Conservation (phyloP, 2,113 vertebrate species). For the Montifringilla adamsi region DNA sequence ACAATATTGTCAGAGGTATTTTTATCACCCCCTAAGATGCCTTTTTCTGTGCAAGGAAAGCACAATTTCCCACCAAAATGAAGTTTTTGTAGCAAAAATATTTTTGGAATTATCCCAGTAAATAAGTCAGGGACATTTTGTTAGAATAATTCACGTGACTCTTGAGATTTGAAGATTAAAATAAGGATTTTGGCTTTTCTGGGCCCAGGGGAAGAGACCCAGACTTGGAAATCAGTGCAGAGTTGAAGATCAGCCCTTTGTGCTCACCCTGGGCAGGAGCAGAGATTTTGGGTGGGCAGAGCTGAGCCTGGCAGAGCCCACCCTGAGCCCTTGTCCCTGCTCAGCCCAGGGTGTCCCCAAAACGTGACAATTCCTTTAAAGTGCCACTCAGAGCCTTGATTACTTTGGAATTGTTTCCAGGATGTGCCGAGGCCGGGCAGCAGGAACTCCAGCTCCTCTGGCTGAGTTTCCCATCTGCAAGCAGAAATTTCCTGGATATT, state of each 20-base stretch:
- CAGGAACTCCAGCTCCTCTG: neutral
- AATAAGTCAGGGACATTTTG: neutral
- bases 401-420: fast-evolving
- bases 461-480: fast-evolving
- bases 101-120: neutral
- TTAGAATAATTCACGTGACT: neutral
- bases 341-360: neutral
- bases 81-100: neutral
- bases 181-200: fast-evolving
- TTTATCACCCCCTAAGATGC: neutral
- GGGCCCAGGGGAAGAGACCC: neutral
- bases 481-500: neutral
- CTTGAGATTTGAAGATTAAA: neutral
- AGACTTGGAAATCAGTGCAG: fast-evolving
- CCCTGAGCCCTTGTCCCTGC: neutral
- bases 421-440: fast-evolving
- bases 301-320: neutral
- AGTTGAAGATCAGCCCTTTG: fast-evolving
- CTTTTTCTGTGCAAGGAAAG: neutral
- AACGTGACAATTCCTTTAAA: fast-evolving
- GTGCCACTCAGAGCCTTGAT: neutral
- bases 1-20: neutral
- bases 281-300: neutral
- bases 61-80: fast-evolving
- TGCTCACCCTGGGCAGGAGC: neutral